Base-by-base conservation (phyloP, 2,888 invertebrate genomes). In the Crioceris asparagi region DNA sequence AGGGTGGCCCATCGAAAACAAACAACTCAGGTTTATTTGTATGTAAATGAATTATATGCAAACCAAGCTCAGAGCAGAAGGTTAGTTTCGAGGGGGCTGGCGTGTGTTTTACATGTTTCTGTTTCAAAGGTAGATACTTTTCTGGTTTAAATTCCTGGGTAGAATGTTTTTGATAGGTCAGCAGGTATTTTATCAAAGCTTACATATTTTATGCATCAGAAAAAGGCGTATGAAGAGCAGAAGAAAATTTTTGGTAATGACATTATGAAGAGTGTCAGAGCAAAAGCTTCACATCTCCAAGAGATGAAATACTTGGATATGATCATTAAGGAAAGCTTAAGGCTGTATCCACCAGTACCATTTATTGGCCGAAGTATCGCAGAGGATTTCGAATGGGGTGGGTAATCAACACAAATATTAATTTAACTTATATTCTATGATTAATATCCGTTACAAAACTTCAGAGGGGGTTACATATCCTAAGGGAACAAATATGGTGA, bases 181-280 rank as follows among this genome's bases (percentile, higher is more conserved):
- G n/a, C n/a, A n/a, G n/a, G n/a, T n/a, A n/a, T n/a, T n/a, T n/a
- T n/a, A n/a, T n/a, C n/a, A n/a, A n/a, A n/a, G n/a, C n/a, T n/a
- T n/a, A 21, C 21, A 6, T 21, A 31, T 3, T 2, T 15, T 10
- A 8, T 21, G 3, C 14, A 57, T 21, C 61, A 66, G 52, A 50
- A 54, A 25, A 58, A 55, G 44, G 52, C 58, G n/a, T 46, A 50
- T 11, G 46, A 58, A 29, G 67, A 67, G 50, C 44, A 62, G 15
- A 46, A 51, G 8, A 31, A 49, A 7, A 50, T 62, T 16, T 60
- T 65, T 21, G 54, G 52, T 1, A 44, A 55, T 19, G 18, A 19
- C 17, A 48, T 57, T 19, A 42, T 45, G 29, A 29, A 14, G 11
- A 11, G 35, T 4, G 26, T 39, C n/a, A 31, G 18, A 15, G 46